Evolutionary conservation across 2,797 vertebrate genomes (phyloP).

Genomic region (Pangasius djambal): DNA sequence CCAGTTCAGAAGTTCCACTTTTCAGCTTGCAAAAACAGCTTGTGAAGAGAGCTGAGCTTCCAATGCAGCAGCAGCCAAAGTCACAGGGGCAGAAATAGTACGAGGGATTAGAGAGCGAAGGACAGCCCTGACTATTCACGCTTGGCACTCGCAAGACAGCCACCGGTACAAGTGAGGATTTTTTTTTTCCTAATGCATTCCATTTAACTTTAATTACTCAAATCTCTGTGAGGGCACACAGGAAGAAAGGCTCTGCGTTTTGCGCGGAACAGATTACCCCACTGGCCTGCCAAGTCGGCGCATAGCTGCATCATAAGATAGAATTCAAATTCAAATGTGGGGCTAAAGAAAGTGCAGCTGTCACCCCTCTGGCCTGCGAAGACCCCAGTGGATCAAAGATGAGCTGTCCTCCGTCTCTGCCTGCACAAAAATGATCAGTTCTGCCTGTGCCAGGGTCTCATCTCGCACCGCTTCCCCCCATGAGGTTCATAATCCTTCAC

Average conservation of each 20-base stretch:
- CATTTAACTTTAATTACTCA: constrained; percentile 90
- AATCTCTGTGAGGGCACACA: constrained; percentile 86
- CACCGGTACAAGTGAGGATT: constrained; percentile 77
- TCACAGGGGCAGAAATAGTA: constrained; percentile 77
- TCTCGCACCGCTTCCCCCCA: constrained; percentile 72
- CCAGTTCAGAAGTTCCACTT: constrained; percentile 55
- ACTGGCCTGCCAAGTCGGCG: constrained; percentile 86
- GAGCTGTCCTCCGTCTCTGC: constrained; percentile 85
- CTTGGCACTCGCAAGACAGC: constrained; percentile 81
- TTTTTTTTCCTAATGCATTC: constrained; percentile 80
- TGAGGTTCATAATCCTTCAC: constrained; percentile 84
- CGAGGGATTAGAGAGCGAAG: constrained; percentile 78
- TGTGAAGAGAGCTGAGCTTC: constrained; percentile 64
- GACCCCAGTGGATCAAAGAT: constrained; percentile 87
- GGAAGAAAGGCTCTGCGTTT: constrained; percentile 84
- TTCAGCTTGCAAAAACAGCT: constrained; percentile 49
- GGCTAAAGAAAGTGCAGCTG: constrained; percentile 87
- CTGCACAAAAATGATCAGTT: constrained; percentile 84
- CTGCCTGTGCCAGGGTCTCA: constrained; percentile 87
- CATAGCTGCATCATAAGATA: constrained; percentile 85
- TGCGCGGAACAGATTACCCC: constrained; percentile 87
- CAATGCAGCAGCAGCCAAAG: constrained; percentile 77
- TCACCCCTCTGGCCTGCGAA: constrained; percentile 88
- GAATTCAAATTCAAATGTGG: constrained; percentile 91
- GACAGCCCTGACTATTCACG: constrained; percentile 81